phyloP scores from a whole-genome alignment of 1,140 invertebrate genomes.

The Nebria ingens region DNA sequence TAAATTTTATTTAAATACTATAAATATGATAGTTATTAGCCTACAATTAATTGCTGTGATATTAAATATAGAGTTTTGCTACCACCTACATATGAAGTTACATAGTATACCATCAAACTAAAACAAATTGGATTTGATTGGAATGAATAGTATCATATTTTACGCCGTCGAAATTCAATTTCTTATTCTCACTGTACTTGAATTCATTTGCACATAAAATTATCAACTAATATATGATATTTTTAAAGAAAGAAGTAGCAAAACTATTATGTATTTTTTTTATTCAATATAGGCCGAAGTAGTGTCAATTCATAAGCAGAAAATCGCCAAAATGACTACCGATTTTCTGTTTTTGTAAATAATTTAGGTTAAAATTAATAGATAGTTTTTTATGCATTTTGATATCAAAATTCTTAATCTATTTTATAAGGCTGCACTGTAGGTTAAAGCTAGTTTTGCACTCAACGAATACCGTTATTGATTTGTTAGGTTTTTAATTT shows the following conservation, averaged over 20 bases:
- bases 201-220: too few relatives aligned
- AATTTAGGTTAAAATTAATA: conserved; percentile 11
- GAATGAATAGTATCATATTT: too few relatives aligned
- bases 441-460: not conserved
- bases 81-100: too few relatives aligned
- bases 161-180: too few relatives aligned
- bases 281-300: conserved; percentile 16
- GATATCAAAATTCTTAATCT: conserved; percentile 5
- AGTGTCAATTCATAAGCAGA: conserved; percentile 16
- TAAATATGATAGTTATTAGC: not conserved
- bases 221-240: too few relatives aligned
- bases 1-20: conserved; percentile 8
- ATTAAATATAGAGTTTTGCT: not conserved
- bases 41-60: not conserved
- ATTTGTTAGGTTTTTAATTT: not conserved
- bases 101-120: too few relatives aligned
- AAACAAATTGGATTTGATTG: too few relatives aligned
- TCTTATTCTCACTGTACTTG: too few relatives aligned
- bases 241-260: not conserved
- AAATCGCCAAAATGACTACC: not conserved
- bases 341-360: conserved; percentile 10
- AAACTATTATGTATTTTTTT: not conserved
- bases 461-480: not conserved
- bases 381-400: not conserved
- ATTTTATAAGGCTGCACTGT: not conserved